Percentiles rank a stretch among this genome's conserved stretches.
Conservation (phyloP, 2,888 invertebrate species). For the Luperina testacea region DNA sequence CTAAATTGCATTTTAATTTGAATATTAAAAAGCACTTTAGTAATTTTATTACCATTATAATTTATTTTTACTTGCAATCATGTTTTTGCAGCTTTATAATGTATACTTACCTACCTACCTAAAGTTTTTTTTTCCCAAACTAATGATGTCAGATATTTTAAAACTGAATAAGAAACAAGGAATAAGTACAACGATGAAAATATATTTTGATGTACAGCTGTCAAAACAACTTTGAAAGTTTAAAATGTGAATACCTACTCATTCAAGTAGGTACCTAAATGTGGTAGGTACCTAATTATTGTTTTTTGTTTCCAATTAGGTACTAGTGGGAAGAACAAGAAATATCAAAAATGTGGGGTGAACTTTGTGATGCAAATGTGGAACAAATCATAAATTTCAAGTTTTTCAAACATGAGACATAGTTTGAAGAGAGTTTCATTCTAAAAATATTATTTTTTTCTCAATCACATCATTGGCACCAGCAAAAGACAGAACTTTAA, state of each 20-base stretch:
- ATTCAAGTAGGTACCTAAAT: background rate
- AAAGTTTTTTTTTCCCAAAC: background rate
- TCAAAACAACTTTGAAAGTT: background rate
- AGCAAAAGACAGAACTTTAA: background rate
- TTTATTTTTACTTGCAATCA: background rate
- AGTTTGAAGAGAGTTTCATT: background rate
- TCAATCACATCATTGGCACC: background rate
- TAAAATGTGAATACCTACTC: background rate
- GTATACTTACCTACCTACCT: background rate
- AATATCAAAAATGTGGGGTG: background rate
- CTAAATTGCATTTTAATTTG: slow-evolving; percentile 41
- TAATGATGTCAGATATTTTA: background rate
- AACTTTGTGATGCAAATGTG: background rate
- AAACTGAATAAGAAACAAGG: background rate
- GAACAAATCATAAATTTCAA: background rate
- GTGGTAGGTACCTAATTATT: no score
- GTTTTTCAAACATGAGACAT: background rate
- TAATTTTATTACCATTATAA: slow-evolving; percentile 29
- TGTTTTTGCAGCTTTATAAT: slow-evolving; percentile 18
- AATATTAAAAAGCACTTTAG: slow-evolving; percentile 36
- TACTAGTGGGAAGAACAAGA: background rate
- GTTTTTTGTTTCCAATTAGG: background rate
- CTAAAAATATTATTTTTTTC: background rate
- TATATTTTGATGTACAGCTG: background rate
- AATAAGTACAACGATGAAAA: background rate